Base-by-base conservation (phyloP, 2,797 vertebrate species). In the Sarcoramphus papa region DNA sequence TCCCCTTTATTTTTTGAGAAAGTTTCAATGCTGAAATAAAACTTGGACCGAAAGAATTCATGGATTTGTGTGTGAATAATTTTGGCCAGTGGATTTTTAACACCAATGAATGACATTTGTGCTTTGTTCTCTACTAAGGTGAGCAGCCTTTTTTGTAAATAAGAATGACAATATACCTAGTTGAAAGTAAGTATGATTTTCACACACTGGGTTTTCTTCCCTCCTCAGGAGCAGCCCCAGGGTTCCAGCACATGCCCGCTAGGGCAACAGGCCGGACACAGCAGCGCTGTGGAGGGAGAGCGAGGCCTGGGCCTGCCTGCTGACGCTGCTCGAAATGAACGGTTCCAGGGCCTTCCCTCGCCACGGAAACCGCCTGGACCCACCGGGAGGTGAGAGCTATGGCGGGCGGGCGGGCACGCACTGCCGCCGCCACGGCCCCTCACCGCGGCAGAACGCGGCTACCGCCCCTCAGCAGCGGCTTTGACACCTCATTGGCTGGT, bases 41-140 rank as follows among this genome's bases (percentile, higher is more conserved):
- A 65, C 23, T 30, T 6, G 11, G 14, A 33, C 51, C 64, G 33
- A 54, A 64, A 75, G 12, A 70, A 40, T 22, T 8, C 4, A 14
- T 3, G 10, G 27, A 7, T 14, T 64, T 64, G 37, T 20, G 27
- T 17, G n/a, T 40, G 80, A 63, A 1, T 80, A 2, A 41, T 59
- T 69, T 25, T 57, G 25, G 19, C 14, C 0, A 0, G n/a, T 2
- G 10, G 28, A 18, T 5, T 70, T 88, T 4, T 1, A 43, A 50
- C 31, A 22, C 7, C 1, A 8, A 9, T 4, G 0, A 37, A 21
- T 23, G 9, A 13, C 1, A 0, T 4, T 30, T 5, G 30, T 11
- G 8, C 47, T 59, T 50, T 62, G 12, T 7, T 28, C 50, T 37
- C 6, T 0, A 1, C 14, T 27, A 7, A 68, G 56, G 30, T 17